Percentiles rank a stretch among this genome's conserved stretches.
phyloP scores from a whole-genome alignment of 2,113 vertebrate genomes.

The Embiotoca jacksoni region DNA sequence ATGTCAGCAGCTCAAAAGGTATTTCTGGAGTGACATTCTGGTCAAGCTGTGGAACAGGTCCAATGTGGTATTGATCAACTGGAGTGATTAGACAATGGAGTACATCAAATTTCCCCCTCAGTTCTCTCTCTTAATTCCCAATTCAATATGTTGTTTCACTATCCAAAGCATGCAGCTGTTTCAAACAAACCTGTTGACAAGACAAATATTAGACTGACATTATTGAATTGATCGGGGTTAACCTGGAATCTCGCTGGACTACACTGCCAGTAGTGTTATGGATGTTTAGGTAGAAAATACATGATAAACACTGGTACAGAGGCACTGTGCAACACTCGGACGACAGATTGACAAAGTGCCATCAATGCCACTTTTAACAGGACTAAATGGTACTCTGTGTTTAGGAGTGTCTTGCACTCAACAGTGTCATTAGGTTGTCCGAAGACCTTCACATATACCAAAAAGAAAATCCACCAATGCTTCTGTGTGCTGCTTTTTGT shows the following conservation, averaged over 20 bases:
- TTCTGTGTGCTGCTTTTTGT: no score
- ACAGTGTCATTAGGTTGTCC: not conserved
- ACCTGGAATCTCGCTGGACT: not conserved
- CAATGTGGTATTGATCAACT: slow-evolving; percentile 23
- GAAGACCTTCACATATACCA: no score
- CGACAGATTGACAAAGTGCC: slow-evolving; percentile 31
- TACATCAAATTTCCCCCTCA: slow-evolving; percentile 35
- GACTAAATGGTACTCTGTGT: not conserved
- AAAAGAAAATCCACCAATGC: no score
- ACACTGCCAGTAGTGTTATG: slow-evolving; percentile 4
- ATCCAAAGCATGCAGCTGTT: slow-evolving; percentile 8
- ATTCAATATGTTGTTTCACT: slow-evolving; percentile 33
- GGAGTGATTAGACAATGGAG: slow-evolving; percentile 35
- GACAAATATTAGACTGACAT: slow-evolving; percentile 22
- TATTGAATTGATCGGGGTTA: slow-evolving; percentile 31
- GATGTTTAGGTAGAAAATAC: slow-evolving; percentile 29
- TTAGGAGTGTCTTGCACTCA: not conserved
- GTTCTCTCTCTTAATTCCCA: slow-evolving; percentile 25
- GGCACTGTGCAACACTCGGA: not conserved
- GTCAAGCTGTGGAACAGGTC: slow-evolving; percentile 37
- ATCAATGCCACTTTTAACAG: slow-evolving; percentile 16
- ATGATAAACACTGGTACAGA: slow-evolving; percentile 20
- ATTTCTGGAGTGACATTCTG: slow-evolving; percentile 45
- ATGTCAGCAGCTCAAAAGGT: slow-evolving; percentile 36
- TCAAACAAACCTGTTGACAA: slow-evolving; percentile 12